phyloP scores from a whole-genome alignment of 2,888 invertebrate species.

The Herminia tarsipennalis region DNA sequence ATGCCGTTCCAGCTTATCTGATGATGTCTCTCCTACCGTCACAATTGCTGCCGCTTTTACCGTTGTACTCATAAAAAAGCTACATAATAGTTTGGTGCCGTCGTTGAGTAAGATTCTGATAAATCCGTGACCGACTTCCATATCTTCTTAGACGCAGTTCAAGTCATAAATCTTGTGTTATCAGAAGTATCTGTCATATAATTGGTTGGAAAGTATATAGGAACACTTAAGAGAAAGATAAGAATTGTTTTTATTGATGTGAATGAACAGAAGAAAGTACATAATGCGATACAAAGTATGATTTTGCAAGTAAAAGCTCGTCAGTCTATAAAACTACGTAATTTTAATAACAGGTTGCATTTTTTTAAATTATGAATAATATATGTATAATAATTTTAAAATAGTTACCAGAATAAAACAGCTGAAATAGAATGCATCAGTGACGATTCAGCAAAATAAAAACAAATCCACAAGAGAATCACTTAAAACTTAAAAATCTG shows the following conservation, averaged over 20 bases:
- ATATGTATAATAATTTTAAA: slow-evolving; percentile 23
- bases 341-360: too few relatives aligned
- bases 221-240: slow-evolving; percentile 36
- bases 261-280: slow-evolving; percentile 14
- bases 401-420: slow-evolving; percentile 43
- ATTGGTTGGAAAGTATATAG: slow-evolving; percentile 42
- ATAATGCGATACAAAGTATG: neutral
- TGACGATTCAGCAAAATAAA: slow-evolving; percentile 53
- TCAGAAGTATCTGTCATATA: slow-evolving; percentile 55
- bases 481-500: slow-evolving; percentile 52
- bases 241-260: slow-evolving; percentile 31
- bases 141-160: slow-evolving; percentile 55
- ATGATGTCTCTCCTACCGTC: slow-evolving; percentile 59
- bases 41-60: slow-evolving; percentile 60
- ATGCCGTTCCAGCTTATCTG: slow-evolving; percentile 66
- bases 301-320: slow-evolving; percentile 7
- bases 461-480: slow-evolving; percentile 61
- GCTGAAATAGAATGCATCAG: slow-evolving; percentile 40
- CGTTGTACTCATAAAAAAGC: slow-evolving; percentile 52
- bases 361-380: slow-evolving; percentile 8
- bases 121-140: slow-evolving; percentile 70
- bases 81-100: slow-evolving; percentile 51
- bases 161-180: slow-evolving; percentile 68
- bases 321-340: too few relatives aligned
- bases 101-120: slow-evolving; percentile 52